A percentile compares a stretch with the other conserved stretches of the same genome.
phyloP scores from a whole-genome alignment of 1,140 invertebrate species.

The Halotydeus destructor region DNA sequence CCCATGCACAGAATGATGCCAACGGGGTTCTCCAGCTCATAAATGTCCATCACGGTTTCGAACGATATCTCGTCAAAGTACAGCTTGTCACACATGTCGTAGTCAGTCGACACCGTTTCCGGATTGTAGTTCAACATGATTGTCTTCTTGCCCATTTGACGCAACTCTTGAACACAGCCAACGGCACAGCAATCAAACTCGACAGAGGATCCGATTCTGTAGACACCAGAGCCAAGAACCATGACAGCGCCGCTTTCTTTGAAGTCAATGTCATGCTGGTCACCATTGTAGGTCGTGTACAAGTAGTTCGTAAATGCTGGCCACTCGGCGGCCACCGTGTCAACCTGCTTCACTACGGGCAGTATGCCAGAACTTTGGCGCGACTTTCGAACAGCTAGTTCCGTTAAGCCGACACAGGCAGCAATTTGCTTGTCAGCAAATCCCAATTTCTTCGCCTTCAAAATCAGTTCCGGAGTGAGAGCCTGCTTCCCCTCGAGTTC shows the following conservation, averaged over 20 bases:
- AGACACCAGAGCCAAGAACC: conserved; percentile 75
- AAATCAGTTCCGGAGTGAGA: conserved; percentile 34
- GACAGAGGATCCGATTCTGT: conserved; percentile 93
- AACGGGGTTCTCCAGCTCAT: conserved; percentile 70
- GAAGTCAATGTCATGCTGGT: conserved; percentile 63
- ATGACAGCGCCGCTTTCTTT: conserved; percentile 29
- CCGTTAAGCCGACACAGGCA: conserved; percentile 46
- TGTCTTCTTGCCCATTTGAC: conserved; percentile 39
- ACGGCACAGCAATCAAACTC: conserved; percentile 99
- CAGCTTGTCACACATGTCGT: conserved; percentile 92
- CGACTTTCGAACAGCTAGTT: conserved; percentile 25
- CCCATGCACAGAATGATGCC: conserved; percentile 95
- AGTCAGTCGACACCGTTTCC: conserved; percentile 97
- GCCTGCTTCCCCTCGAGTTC: conserved; percentile 34
- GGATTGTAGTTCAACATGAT: conserved; percentile 99
- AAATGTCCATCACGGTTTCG: conserved; percentile 98
- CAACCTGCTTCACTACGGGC: conserved; percentile 92
- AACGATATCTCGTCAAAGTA: conserved; percentile 99
- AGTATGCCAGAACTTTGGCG: conserved; percentile 31
- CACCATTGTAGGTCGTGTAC: conserved; percentile 87
- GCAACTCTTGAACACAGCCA: conserved; percentile 73
- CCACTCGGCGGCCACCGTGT: conserved; percentile 98
- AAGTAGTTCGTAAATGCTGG: conserved; percentile 94
- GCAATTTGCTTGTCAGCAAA: conserved; percentile 97
- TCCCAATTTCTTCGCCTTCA: conserved; percentile 72